Evolutionary conservation across 53 echinoderm and acorn worm species (phyloP).

Genomic region (Patiria pectinifera): DNA sequence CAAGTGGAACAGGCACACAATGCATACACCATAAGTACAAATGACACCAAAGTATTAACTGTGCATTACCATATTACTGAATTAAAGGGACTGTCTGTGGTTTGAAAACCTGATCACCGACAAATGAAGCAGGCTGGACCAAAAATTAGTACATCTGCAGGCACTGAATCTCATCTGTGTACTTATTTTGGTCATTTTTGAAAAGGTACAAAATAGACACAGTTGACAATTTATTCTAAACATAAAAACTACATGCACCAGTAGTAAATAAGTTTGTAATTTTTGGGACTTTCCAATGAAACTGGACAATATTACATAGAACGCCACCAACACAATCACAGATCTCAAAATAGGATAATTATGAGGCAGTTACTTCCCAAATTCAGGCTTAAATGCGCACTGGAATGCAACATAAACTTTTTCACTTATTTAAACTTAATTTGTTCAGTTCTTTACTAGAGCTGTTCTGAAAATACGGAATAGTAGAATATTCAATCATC

Average conservation of each 20-base stretch:
- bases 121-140: background rate
- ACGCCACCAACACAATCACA: constrained; percentile 25
- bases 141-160: background rate
- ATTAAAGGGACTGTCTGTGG: constrained; percentile 4
- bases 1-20: background rate
- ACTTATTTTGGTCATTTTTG: background rate
- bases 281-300: background rate
- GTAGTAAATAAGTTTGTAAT: background rate
- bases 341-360: constrained; percentile 22
- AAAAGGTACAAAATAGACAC: background rate
- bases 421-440: background rate
- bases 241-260: no score
- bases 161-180: background rate
- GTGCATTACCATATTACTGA: background rate
- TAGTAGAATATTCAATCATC: no score
- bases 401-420: background rate
- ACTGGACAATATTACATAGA: background rate
- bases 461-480: no score
- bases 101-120: background rate
- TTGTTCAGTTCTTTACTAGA: no score
- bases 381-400: background rate
- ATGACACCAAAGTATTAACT: constrained; percentile 6
- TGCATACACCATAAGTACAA: background rate
- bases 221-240: no score
- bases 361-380: background rate